Evolutionary conservation across 2,888 invertebrate species (phyloP).

Genomic region (Phengaris alcon): DNA sequence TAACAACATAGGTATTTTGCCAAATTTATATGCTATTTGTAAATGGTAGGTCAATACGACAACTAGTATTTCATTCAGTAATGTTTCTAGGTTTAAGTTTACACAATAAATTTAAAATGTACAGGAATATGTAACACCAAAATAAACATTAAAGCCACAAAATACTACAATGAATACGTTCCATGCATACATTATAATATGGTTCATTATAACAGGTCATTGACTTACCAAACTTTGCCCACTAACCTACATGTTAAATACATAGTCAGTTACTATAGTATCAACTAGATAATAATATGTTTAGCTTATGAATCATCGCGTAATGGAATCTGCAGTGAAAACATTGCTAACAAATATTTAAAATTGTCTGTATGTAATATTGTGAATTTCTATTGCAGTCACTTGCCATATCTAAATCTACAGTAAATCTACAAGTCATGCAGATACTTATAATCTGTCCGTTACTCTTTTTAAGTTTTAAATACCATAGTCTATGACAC

Average conservation of each 20-base stretch:
- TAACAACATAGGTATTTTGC: not conserved
- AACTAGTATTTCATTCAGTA: not conserved
- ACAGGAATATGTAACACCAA: not conserved
- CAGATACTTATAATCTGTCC: too few relatives aligned
- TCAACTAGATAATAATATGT: not conserved
- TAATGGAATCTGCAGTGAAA: not conserved
- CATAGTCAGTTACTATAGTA: not conserved
- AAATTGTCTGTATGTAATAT: not conserved
- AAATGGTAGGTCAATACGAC: not conserved
- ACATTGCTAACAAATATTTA: not conserved
- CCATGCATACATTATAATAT: slow-evolving; percentile 6
- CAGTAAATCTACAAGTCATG: too few relatives aligned
- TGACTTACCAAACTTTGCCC: slow-evolving; percentile 20
- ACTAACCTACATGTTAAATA: slow-evolving; percentile 5
- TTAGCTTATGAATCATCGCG: not conserved
- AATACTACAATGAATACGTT: not conserved
- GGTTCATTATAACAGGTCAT: slow-evolving; percentile 13
- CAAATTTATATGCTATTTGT: not conserved
- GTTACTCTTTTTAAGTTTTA: too few relatives aligned
- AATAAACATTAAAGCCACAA: slow-evolving; percentile 9
- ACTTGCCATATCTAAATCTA: too few relatives aligned
- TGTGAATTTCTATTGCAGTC: too few relatives aligned
- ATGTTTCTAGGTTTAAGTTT: not conserved
- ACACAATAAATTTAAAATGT: not conserved
- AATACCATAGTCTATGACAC: too few relatives aligned